phyloP scores from a whole-genome alignment of 2,113 vertebrate genomes.

The Siniperca knerii region DNA sequence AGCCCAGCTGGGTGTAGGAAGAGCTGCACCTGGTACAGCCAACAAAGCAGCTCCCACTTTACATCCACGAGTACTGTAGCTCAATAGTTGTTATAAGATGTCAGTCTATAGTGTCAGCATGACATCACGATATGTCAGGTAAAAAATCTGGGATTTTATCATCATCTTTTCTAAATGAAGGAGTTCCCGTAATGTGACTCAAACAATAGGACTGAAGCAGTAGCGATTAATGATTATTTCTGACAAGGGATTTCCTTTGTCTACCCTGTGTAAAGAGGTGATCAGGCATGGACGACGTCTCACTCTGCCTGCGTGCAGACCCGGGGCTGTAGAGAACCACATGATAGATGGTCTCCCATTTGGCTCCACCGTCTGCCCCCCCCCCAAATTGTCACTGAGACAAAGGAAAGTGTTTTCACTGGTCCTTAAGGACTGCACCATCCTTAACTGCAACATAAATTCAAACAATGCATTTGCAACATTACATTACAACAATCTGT shows the following conservation, averaged over 20 bases:
- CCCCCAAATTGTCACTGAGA: constrained; percentile 50
- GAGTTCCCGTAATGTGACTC: background rate
- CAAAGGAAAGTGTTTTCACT: constrained; percentile 76
- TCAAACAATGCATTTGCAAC: constrained; percentile 10
- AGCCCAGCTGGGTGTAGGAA: constrained; percentile 63
- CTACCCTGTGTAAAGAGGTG: constrained; percentile 19
- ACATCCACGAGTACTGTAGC: background rate
- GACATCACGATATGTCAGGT: background rate
- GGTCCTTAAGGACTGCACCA: constrained; percentile 56
- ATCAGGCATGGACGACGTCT: constrained; percentile 44
- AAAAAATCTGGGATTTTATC: background rate
- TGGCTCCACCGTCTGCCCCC: constrained; percentile 59
- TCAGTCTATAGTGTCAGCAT: background rate
- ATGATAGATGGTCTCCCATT: constrained; percentile 76
- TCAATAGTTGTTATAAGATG: background rate
- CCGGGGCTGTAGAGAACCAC: constrained; percentile 21
- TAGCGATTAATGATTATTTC: background rate
- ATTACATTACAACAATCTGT: background rate
- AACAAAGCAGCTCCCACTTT: background rate
- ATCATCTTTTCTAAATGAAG: background rate
- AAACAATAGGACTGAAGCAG: background rate
- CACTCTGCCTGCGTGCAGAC: constrained; percentile 8
- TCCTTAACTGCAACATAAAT: constrained; percentile 24
- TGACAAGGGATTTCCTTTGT: constrained; percentile 26
- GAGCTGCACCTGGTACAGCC: constrained; percentile 60